Base-by-base conservation (phyloP, 2,888 invertebrate genomes). In the Gisinianus flammeolus region DNA sequence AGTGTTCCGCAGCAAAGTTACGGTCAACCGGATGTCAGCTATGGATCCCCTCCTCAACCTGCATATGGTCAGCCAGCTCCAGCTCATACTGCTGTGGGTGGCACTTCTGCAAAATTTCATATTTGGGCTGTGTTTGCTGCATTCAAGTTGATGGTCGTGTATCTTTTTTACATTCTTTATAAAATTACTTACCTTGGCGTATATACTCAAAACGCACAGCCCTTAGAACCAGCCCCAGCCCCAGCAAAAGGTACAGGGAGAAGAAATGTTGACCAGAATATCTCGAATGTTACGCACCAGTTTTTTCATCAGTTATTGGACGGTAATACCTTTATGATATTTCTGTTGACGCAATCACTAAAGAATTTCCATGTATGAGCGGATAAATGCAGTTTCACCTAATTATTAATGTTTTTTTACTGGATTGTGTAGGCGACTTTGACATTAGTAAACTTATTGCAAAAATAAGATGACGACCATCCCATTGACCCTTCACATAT, bases 171-270 rank as follows among this genome's bases (percentile, higher is more conserved):
- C 22, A 30, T 75, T 22, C 31, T 75, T 0, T 75, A 75, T 35
- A 16, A 75, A 67, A 66, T 75, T 1, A 67, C 67, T 16, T 75
- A 75, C 24, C 19, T 75, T 19, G 67, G 67, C 16, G 54, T 24
- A 2, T 75, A 35, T 52, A 52, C 73, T 22, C 16, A 54, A 19
- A 56, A 26, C 5, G 72, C 72, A 4, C 6, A n/a, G 28, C 44
- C 72, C 5, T 5, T 68, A 10, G 35, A 56, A 67, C 28, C 56
- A 6, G 54, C 71, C 19, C 22, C 54, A 8, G 24, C 70, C 8
- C 6, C 44, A 28, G 22, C 2, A 30, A 52, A 70, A n/a, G 26
- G 10, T 0, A 5, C 26, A 19, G 2, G n/a, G n/a, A 6, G 54
- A 6, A 2, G 30, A 71, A 10, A 1, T 16, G 12, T 2, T 24